phyloP scores from a whole-genome alignment of 2,797 vertebrate species.

The Pipistrellus nathusii region DNA sequence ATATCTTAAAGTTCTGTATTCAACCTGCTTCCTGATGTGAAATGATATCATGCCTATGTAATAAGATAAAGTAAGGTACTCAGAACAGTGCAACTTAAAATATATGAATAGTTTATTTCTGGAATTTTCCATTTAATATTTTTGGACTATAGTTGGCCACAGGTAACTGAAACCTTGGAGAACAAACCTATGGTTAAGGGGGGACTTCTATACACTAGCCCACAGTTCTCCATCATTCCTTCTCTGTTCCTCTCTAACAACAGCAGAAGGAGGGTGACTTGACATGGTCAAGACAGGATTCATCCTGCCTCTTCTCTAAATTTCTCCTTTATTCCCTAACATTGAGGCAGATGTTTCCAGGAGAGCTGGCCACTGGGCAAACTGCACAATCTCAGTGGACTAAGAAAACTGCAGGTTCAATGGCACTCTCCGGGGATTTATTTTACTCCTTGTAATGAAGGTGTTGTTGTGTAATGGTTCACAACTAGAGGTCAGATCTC shows the following conservation, averaged over 20 bases:
- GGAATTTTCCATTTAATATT: not conserved
- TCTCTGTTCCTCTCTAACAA: not conserved
- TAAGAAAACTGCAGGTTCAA: not conserved
- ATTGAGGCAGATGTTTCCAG: not conserved
- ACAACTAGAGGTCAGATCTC: not conserved
- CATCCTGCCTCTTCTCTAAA: constrained; percentile 9
- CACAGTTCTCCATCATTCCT: not conserved
- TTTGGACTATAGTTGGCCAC: not conserved
- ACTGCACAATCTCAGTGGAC: not conserved
- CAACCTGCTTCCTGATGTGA: not conserved
- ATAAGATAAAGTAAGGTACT: not conserved
- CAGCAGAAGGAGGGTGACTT: not conserved
- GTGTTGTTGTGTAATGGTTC: not conserved
- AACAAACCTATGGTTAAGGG: not conserved
- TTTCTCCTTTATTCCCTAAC: not conserved
- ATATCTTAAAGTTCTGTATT: not conserved
- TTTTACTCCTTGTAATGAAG: not conserved
- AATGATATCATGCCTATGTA: not conserved
- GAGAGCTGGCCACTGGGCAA: not conserved
- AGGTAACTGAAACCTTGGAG: not conserved
- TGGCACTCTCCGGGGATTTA: not conserved
- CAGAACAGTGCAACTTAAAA: not conserved
- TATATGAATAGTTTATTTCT: not conserved
- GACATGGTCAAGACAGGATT: not conserved
- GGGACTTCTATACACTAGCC: too few relatives aligned